Conservation (phyloP, 1,140 invertebrate genomes). For the Ericerus pela region DNA sequence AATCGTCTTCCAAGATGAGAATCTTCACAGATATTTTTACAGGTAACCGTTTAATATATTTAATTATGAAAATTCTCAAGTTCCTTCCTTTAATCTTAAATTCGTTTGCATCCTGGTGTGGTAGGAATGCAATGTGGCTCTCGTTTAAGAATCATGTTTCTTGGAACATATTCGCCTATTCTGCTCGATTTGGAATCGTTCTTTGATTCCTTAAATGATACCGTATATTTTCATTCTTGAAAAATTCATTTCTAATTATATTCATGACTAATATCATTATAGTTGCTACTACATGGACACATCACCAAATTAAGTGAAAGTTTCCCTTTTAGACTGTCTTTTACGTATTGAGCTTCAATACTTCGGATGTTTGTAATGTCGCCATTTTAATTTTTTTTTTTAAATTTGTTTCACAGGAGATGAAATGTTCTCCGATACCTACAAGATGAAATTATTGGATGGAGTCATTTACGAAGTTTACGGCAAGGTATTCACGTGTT, state of each 20-base stretch:
- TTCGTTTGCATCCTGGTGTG: neutral
- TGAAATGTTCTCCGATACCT: slow-evolving; percentile 97
- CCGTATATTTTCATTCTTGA: neutral
- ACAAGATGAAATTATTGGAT: slow-evolving; percentile 83
- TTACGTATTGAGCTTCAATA: neutral
- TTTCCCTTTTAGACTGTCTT: neutral
- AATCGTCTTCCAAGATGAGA: slow-evolving; percentile 65
- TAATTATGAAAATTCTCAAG: neutral
- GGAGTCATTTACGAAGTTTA: slow-evolving; percentile 91
- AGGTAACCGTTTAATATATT: slow-evolving; percentile 40
- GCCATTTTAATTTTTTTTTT: slow-evolving; percentile 2
- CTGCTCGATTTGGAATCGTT: neutral
- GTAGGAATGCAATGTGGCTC: neutral
- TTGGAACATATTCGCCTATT: neutral
- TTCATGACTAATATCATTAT: neutral
- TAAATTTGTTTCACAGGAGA: slow-evolving; percentile 52
- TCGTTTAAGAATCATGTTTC: neutral
- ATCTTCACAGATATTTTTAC: slow-evolving; percentile 91
- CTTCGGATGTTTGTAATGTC: neutral
- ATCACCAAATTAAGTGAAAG: neutral
- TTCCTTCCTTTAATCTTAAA: neutral
- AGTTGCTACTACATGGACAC: neutral
- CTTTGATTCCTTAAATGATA: neutral
- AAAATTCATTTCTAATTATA: neutral
- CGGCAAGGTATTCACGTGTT: slow-evolving; percentile 46